These are phyloP conservation scores for Tokudaia tokunoshimensis DNA, from an alignment of 2,797 vertebrate species.

Conservation along the genomic window DNA sequence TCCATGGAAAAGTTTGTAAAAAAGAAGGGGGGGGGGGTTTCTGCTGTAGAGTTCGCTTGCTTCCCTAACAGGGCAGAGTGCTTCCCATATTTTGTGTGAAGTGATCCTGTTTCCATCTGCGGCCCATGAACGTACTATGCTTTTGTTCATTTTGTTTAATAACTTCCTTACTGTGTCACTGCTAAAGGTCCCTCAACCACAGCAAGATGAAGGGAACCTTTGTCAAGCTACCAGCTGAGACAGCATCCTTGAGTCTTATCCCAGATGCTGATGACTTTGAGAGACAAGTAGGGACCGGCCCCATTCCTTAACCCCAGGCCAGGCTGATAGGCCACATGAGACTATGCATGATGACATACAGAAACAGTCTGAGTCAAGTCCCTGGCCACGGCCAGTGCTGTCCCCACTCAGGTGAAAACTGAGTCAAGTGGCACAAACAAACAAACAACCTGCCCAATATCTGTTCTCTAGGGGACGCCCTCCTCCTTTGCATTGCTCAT, in stretches of 20 bases:
- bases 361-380: not conserved
- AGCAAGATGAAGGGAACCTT: not conserved
- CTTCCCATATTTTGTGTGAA: not conserved
- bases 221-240: not conserved
- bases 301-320: not conserved
- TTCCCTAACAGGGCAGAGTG: not conserved
- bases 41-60: not conserved
- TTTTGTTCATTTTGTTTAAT: conserved; percentile 19
- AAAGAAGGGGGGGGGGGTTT: not conserved
- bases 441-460: not conserved
- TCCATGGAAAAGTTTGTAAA: not conserved
- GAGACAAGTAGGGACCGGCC: not conserved
- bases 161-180: not conserved
- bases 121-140: not conserved
- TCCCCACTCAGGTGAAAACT: not conserved
- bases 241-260: not conserved
- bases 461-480: not conserved
- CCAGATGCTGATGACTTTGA: not conserved
- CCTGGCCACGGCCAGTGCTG: not conserved
- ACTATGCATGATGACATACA: accelerated
- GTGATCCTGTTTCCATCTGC: not conserved
- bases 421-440: not conserved
- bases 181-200: not conserved
- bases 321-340: not conserved
- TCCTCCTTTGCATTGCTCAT: not conserved